phyloP scores from a whole-genome alignment of 1,140 invertebrate genomes.

The Monochamus saltuarius region DNA sequence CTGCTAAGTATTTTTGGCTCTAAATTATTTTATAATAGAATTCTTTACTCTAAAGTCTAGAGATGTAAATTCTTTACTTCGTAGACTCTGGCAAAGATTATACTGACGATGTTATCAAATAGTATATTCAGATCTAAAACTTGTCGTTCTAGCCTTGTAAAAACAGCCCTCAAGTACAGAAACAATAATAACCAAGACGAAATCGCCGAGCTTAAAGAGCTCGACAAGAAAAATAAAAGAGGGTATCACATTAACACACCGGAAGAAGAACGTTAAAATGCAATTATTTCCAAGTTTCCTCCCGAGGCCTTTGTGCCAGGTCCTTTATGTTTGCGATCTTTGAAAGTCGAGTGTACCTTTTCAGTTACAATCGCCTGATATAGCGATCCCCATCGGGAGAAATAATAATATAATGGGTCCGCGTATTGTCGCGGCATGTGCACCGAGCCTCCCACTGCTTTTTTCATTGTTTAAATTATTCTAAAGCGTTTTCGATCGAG shows the following conservation, averaged over 20 bases:
- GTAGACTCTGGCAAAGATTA: too few species aligned
- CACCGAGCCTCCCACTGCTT: constrained; percentile 47
- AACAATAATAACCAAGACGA: constrained; percentile 7
- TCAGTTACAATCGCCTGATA: constrained; percentile 48
- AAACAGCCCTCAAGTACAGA: too few species aligned
- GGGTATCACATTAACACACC: constrained; percentile 48
- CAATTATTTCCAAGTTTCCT: constrained; percentile 49
- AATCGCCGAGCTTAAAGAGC: constrained; percentile 2
- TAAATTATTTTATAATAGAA: too few species aligned
- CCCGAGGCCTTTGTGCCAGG: constrained; percentile 29
- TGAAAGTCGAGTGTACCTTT: constrained; percentile 51
- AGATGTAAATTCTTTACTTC: too few species aligned
- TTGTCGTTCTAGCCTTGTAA: too few species aligned
- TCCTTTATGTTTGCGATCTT: constrained; percentile 41
- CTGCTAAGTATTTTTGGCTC: too few species aligned
- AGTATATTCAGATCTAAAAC: too few species aligned
- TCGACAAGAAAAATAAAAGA: constrained; percentile 28
- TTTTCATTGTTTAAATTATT: constrained; percentile 46
- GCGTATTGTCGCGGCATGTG: constrained; percentile 46
- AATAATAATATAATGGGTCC: constrained; percentile 44
- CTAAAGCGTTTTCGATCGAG: constrained; percentile 37
- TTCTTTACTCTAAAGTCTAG: too few species aligned
- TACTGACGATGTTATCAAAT: too few species aligned
- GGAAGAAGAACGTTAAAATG: constrained; percentile 50
- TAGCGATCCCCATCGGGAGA: constrained; percentile 44